phyloP scores from a whole-genome alignment of 2,113 vertebrate genomes.

The Trematomus loennbergii region DNA sequence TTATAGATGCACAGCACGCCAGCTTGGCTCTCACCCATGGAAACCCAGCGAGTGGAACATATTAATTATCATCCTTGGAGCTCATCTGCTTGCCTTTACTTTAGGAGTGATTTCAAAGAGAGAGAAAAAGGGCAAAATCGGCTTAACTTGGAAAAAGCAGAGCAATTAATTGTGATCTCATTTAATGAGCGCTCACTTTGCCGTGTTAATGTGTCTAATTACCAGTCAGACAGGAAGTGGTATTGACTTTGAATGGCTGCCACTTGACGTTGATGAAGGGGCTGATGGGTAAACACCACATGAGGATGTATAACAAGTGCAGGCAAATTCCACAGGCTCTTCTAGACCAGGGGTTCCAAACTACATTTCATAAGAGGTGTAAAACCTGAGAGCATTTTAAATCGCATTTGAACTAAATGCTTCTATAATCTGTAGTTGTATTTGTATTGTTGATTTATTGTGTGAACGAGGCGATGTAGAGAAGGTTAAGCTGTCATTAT shows the following conservation, averaged over 20 bases:
- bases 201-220: slow-evolving; percentile 75
- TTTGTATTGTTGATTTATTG: too few species aligned
- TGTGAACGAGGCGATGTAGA: too few species aligned
- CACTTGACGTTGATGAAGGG: slow-evolving; percentile 63
- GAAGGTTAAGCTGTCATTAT: too few species aligned
- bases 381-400: too few species aligned
- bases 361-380: too few species aligned
- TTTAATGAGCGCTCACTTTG: slow-evolving; percentile 67
- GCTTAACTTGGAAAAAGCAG: slow-evolving; percentile 62
- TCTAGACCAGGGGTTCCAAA: too few species aligned
- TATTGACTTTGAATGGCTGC: slow-evolving; percentile 71
- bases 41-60: slow-evolving; percentile 62
- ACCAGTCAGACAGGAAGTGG: slow-evolving; percentile 68
- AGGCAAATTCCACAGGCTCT: slow-evolving; percentile 23
- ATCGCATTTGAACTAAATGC: too few species aligned
- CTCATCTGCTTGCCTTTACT: slow-evolving; percentile 67
- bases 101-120: slow-evolving; percentile 48
- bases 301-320: slow-evolving; percentile 16
- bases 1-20: slow-evolving; percentile 39
- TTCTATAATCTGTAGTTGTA: too few species aligned
- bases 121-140: slow-evolving; percentile 48
- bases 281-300: slow-evolving; percentile 64
- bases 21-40: slow-evolving; percentile 56
- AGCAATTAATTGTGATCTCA: slow-evolving; percentile 72
- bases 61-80: slow-evolving; percentile 64